Conservation (phyloP, 1,140 invertebrate genomes). For the Cherax quadricarinatus region DNA sequence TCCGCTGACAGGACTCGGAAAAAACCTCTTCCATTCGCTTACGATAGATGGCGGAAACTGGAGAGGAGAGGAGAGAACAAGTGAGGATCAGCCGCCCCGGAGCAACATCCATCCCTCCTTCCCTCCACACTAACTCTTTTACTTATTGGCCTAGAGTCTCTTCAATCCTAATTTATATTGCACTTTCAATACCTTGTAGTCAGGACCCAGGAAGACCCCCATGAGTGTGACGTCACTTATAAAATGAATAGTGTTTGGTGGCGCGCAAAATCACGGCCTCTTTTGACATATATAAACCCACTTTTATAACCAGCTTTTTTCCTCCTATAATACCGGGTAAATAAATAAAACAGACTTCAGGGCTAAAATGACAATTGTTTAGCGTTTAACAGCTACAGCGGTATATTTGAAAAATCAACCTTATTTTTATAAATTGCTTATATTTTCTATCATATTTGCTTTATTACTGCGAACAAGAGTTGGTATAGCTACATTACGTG, state of each 20-base stretch:
- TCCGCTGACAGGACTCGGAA: constrained; percentile 62
- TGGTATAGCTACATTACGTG: too few species aligned
- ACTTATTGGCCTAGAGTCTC: not conserved
- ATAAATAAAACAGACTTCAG: too few species aligned
- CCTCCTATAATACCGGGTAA: too few species aligned
- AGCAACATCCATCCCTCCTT: not conserved
- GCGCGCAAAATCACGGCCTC: not conserved
- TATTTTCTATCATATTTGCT: too few species aligned
- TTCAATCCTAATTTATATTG: constrained; percentile 4
- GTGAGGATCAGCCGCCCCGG: constrained; percentile 18
- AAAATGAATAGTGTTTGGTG: constrained; percentile 1
- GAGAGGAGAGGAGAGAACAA: not conserved
- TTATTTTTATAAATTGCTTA: not conserved
- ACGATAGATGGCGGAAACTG: constrained; percentile 47
- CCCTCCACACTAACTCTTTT: not conserved
- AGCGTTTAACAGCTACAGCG: not conserved
- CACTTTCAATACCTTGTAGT: constrained; percentile 1
- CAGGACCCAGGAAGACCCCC: constrained; percentile 11
- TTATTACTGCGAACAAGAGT: too few species aligned
- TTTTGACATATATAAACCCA: too few species aligned
- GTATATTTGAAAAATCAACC: not conserved
- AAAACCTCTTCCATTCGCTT: constrained; percentile 60
- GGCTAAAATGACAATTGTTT: not conserved
- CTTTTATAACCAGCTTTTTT: too few species aligned
- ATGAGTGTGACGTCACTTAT: constrained; percentile 17